These are phyloP conservation scores for Scaeva pyrastri DNA, from an alignment of 2,888 invertebrate genomes.

Conservation along the genomic window DNA sequence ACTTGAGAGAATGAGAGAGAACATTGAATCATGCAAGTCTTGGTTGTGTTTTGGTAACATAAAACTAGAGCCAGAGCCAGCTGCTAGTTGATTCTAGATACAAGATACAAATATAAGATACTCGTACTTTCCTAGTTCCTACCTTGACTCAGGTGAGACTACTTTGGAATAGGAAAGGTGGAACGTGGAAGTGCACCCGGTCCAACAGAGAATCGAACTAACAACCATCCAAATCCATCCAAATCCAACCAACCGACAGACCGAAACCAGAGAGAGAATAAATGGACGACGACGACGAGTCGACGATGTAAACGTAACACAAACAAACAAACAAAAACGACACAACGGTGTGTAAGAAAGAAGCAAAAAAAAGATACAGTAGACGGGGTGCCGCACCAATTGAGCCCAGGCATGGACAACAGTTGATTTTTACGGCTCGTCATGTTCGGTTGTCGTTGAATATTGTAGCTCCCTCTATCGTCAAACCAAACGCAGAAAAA, in stretches of 20 bases:
- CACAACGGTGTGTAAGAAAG: constrained; percentile 3
- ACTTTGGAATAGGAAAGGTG: background rate
- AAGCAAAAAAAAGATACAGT: constrained; percentile 41
- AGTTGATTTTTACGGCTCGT: constrained; percentile 74
- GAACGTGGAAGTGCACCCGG: background rate
- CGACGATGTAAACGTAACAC: constrained; percentile 16
- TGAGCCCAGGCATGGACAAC: constrained; percentile 73
- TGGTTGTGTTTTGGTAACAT: constrained; percentile 42
- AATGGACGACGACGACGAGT: constrained; percentile 2
- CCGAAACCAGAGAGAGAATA: constrained; percentile 7
- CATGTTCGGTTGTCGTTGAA: constrained; percentile 63
- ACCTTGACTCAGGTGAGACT: constrained; percentile 11
- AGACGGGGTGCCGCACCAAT: constrained; percentile 70
- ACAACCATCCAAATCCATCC: too few species aligned
- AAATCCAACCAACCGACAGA: too few species aligned
- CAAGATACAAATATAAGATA: background rate
- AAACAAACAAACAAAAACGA: constrained; percentile 17
- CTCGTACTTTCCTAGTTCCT: background rate
- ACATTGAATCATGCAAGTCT: constrained; percentile 22
- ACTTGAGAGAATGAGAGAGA: background rate
- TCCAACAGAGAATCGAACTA: background rate
- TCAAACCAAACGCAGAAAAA: constrained; percentile 16
- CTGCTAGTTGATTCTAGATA: constrained; percentile 11
- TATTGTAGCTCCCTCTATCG: constrained; percentile 39
- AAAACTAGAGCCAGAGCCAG: background rate